These are phyloP conservation scores for Botia almorhae DNA, from an alignment of 2,797 vertebrate species.

Conservation along the genomic window DNA sequence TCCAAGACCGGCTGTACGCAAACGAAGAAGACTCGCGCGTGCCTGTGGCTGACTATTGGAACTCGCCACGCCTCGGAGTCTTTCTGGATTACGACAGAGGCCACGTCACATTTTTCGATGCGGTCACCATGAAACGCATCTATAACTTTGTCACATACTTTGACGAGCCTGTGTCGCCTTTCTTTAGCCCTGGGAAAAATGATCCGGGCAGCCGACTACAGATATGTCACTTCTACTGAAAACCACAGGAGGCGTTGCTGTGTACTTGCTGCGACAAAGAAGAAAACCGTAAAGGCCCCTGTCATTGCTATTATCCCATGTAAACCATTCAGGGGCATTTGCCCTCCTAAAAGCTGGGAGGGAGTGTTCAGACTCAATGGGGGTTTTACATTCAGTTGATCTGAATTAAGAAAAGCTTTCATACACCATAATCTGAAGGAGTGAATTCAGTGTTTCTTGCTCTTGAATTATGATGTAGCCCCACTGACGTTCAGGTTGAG, in stretches of 20 bases:
- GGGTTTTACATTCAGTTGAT: conserved; percentile 37
- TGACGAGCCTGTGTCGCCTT: conserved; percentile 78
- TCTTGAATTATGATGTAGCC: conserved; percentile 53
- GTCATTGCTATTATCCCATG: not conserved
- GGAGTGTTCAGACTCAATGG: not conserved
- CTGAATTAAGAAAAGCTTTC: conserved; percentile 13
- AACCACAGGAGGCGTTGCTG: not conserved
- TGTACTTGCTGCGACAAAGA: not conserved
- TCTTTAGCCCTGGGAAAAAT: conserved; percentile 84
- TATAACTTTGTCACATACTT: conserved; percentile 81
- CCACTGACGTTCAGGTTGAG: conserved; percentile 53
- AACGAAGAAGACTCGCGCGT: conserved; percentile 79
- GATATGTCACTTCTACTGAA: conserved; percentile 83
- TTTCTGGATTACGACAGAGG: conserved; percentile 82
- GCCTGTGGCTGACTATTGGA: conserved; percentile 81
- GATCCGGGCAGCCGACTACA: conserved; percentile 80
- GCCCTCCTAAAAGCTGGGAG: not conserved
- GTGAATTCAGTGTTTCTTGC: conserved; percentile 39
- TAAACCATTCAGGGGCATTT: conserved; percentile 33
- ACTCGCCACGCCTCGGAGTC: conserved; percentile 80
- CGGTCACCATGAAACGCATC: conserved; percentile 81
- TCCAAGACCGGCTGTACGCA: conserved; percentile 83
- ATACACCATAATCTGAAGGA: conserved; percentile 41
- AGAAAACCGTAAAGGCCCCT: conserved; percentile 3
- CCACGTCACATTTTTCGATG: conserved; percentile 80